Evolutionary conservation across 64 coral and sea anemone species (phyloP).

Genomic region (Dendrophyllia cribrosa): DNA sequence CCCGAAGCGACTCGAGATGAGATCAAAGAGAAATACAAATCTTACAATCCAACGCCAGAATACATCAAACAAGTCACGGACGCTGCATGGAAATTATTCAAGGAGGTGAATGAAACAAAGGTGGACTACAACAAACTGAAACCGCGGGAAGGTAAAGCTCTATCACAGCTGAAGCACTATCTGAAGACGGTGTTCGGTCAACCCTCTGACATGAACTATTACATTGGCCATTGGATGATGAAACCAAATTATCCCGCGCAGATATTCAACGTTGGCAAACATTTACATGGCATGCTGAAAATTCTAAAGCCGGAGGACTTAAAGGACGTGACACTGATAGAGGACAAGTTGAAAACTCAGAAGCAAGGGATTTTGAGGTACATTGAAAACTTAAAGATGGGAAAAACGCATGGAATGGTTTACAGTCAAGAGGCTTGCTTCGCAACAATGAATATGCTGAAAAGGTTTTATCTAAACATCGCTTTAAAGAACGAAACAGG

Average conservation of each 20-base stretch:
- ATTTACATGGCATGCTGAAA: background rate
- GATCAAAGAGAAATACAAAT: conserved; percentile 11
- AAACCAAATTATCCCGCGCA: background rate
- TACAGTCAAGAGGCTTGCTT: conserved; percentile 55
- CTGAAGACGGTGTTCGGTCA: conserved; percentile 10
- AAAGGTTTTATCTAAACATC: conserved; percentile 43
- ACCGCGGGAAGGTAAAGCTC: conserved; percentile 16
- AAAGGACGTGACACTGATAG: conserved; percentile 48
- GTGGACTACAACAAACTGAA: conserved; percentile 14
- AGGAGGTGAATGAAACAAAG: conserved; percentile 16
- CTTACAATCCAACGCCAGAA: conserved; percentile 10
- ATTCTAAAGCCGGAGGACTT: conserved; percentile 40
- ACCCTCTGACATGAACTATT: conserved; percentile 40
- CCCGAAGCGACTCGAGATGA: conserved; percentile 17
- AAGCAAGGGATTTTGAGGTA: conserved; percentile 59
- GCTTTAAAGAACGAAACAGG: conserved; percentile 62
- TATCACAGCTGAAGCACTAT: background rate
- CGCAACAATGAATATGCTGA: conserved; percentile 51
- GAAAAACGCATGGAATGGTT: conserved; percentile 71
- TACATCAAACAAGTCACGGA: conserved; percentile 33
- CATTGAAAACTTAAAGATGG: conserved; percentile 72
- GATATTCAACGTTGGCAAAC: conserved; percentile 6
- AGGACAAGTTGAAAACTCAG: conserved; percentile 4
- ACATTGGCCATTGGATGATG: conserved; percentile 47
- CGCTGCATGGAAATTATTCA: background rate